Evolutionary conservation across 2,888 invertebrate species (phyloP).

Genomic region (Rotaria macrura): DNA sequence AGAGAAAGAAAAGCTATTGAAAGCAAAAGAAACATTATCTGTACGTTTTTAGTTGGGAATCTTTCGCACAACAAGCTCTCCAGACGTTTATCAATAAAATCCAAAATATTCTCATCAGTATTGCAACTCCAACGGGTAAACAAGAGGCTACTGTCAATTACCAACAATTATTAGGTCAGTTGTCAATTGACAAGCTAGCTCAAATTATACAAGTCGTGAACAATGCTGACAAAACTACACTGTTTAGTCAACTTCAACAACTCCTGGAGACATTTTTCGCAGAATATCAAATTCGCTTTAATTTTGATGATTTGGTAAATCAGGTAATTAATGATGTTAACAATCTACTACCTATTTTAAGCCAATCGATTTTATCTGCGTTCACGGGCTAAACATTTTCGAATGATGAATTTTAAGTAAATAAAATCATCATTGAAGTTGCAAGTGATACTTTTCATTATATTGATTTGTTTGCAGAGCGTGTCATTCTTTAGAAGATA

Average conservation of each 20-base stretch:
- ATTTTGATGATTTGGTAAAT: background rate
- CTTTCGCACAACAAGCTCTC: background rate
- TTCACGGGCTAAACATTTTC: background rate
- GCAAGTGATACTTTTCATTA: too few species aligned
- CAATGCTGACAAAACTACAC: background rate
- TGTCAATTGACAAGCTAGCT: background rate
- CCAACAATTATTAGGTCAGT: background rate
- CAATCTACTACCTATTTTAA: background rate
- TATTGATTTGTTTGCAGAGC: too few species aligned
- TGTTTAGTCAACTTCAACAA: background rate
- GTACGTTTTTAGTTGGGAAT: background rate
- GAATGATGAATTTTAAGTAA: background rate
- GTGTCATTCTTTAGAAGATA: too few species aligned
- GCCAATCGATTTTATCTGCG: background rate
- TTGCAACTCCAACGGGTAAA: background rate
- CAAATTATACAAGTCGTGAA: background rate
- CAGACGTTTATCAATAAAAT: background rate
- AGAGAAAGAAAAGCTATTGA: background rate
- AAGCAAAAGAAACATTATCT: too few species aligned
- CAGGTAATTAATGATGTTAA: background rate
- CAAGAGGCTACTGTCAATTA: background rate
- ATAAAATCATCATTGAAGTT: too few species aligned
- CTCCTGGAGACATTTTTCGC: background rate
- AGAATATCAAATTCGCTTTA: background rate
- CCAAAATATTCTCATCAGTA: background rate